These are phyloP conservation scores for Lanius collurio DNA, from an alignment of 2,113 vertebrate species.

Conservation along the genomic window DNA sequence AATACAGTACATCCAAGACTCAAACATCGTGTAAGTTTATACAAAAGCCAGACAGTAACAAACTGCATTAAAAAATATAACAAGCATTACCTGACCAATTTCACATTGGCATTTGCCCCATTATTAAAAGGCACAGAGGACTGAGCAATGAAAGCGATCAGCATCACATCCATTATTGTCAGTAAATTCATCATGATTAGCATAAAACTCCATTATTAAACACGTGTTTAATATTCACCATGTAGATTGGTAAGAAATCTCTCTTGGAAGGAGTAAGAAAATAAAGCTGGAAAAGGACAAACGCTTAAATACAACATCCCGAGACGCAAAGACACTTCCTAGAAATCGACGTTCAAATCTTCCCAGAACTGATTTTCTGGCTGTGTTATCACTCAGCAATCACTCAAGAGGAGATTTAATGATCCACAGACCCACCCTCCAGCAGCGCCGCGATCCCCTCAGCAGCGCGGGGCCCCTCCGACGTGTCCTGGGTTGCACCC, in stretches of 20 bases:
- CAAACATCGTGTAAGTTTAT: background rate
- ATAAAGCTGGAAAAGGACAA: background rate
- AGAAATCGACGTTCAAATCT: background rate
- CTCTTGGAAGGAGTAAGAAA: background rate
- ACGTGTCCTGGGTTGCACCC: accelerated
- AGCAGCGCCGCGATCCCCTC: accelerated
- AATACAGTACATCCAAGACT: conserved; percentile 17
- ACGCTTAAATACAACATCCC: background rate
- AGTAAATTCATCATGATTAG: background rate
- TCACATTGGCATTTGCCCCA: background rate
- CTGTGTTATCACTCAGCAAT: background rate
- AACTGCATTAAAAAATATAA: conserved; percentile 14
- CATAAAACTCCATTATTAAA: background rate
- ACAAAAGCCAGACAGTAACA: conserved; percentile 30
- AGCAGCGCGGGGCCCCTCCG: accelerated
- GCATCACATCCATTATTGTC: background rate
- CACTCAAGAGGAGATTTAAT: background rate
- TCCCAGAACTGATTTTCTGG: background rate
- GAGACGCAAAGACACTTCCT: background rate
- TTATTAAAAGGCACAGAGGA: conserved; percentile 47
- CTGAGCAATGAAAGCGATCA: background rate
- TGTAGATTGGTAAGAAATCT: background rate
- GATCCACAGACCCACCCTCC: background rate
- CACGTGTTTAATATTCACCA: background rate
- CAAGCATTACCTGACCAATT: background rate